phyloP scores from a whole-genome alignment of 2,888 invertebrate species.

The Volucella zonaria region DNA sequence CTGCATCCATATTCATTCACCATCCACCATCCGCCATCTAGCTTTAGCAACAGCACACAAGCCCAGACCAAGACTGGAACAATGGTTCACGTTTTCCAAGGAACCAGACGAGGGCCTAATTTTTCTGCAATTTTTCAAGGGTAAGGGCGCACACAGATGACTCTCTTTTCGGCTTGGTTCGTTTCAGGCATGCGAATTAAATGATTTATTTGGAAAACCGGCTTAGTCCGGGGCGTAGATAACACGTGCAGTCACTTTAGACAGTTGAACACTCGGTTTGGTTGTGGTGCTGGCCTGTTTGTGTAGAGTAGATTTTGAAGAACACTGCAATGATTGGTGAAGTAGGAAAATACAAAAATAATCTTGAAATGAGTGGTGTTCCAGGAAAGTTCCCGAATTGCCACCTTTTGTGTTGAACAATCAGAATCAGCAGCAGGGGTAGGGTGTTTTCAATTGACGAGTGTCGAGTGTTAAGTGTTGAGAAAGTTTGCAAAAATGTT shows the following conservation, averaged over 20 bases:
- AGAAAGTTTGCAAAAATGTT: too few species aligned
- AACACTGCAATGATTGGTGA: constrained; percentile 33
- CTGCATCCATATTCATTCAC: constrained; percentile 5
- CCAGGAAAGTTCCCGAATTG: constrained; percentile 25
- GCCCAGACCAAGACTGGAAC: constrained; percentile 12
- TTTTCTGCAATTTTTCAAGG: constrained; percentile 56
- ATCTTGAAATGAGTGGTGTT: constrained; percentile 51
- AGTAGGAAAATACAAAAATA: constrained; percentile 59
- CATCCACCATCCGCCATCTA: constrained; percentile 24
- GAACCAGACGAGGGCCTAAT: constrained; percentile 65
- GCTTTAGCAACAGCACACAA: too few species aligned
- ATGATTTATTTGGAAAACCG: constrained; percentile 63
- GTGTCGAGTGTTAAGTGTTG: too few species aligned
- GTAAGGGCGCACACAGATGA: constrained; percentile 50
- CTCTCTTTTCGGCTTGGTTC: constrained; percentile 39
- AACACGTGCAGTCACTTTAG: constrained; percentile 71
- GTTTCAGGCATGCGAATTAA: constrained; percentile 61
- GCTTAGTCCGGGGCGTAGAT: constrained; percentile 49
- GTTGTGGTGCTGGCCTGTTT: constrained; percentile 2
- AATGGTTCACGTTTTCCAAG: constrained; percentile 53
- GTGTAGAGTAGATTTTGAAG: constrained; percentile 36
- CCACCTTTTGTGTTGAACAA: constrained; percentile 44
- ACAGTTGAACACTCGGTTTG: constrained; percentile 38
- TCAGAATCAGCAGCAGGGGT: not conserved
- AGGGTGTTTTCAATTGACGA: not conserved